Percentiles rank a stretch among this genome's conserved stretches.
phyloP scores from a whole-genome alignment of 2,797 vertebrate species.

The Hippocampus kuda region DNA sequence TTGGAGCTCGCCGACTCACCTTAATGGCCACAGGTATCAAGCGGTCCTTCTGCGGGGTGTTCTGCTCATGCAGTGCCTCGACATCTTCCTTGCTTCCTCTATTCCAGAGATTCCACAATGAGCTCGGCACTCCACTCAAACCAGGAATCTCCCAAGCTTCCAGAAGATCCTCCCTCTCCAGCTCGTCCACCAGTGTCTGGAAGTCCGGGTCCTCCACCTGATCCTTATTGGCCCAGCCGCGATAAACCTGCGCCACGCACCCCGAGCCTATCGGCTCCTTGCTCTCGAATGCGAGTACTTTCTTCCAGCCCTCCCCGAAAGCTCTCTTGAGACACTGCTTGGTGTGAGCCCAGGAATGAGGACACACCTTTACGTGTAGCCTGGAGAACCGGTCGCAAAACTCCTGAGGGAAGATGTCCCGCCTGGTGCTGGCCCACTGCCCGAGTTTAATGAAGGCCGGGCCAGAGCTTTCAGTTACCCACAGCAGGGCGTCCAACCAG shows the following conservation, averaged over 20 bases:
- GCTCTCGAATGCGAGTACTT: conserved; percentile 70
- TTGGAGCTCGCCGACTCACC: conserved; percentile 51
- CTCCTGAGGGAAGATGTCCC: conserved; percentile 80
- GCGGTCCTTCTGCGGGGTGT: conserved; percentile 33
- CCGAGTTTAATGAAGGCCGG: conserved; percentile 88
- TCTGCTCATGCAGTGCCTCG: conserved; percentile 18
- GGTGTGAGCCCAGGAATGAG: conserved; percentile 84
- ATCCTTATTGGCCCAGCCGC: conserved; percentile 69
- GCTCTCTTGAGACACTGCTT: conserved; percentile 70
- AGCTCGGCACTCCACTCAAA: conserved; percentile 48
- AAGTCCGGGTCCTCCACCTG: conserved; percentile 58
- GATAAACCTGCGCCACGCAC: conserved; percentile 90
- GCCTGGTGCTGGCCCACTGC: conserved; percentile 91
- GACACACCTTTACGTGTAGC: conserved; percentile 77
- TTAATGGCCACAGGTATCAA: conserved; percentile 85
- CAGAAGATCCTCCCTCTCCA: conserved; percentile 55
- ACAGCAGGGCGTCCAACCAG: conserved; percentile 79
- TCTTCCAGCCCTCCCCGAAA: conserved; percentile 77
- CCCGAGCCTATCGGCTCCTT: conserved; percentile 84
- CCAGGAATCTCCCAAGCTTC: conserved; percentile 74
- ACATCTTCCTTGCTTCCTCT: conserved; percentile 28
- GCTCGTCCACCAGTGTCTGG: conserved; percentile 43
- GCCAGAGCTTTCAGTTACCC: conserved; percentile 80
- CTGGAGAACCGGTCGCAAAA: conserved; percentile 82
- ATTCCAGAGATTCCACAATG: conserved; percentile 45